Conservation (phyloP, 2,113 vertebrate species). For the Numida meleagris region DNA sequence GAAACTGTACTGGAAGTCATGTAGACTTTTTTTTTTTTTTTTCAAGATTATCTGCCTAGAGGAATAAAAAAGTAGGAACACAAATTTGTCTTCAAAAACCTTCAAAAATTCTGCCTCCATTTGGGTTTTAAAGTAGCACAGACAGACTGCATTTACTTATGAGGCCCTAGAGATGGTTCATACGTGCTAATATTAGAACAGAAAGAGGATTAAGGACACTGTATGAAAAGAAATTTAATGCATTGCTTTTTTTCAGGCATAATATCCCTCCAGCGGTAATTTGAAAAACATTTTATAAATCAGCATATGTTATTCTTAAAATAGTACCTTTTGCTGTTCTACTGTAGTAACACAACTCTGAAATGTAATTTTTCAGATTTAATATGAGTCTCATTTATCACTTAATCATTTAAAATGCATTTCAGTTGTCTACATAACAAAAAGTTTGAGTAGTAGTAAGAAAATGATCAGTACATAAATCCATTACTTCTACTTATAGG, state of each 20-base stretch:
- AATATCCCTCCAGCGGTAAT: neutral
- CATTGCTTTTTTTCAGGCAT: neutral
- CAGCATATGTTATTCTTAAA: neutral
- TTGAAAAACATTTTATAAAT: neutral
- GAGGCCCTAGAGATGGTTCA: neutral
- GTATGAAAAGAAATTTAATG: neutral
- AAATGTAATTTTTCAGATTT: neutral
- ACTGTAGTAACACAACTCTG: neutral
- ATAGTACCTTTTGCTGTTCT: neutral
- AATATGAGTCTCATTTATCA: neutral
- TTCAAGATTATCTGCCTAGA: neutral
- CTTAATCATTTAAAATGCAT: neutral
- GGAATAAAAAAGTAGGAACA: neutral
- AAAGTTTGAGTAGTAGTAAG: neutral
- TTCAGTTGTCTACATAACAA: neutral
- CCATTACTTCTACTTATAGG: neutral
- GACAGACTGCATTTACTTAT: conserved; percentile 1
- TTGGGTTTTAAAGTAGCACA: neutral
- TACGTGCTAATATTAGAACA: conserved; percentile 42
- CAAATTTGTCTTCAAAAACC: neutral
- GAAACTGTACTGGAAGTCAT: neutral
- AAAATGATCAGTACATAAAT: neutral
- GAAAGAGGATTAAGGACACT: neutral
- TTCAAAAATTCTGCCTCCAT: neutral
- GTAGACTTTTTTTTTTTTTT: neutral